Base-by-base conservation (phyloP, 2,888 invertebrate species). In the Cybosia mesomella region DNA sequence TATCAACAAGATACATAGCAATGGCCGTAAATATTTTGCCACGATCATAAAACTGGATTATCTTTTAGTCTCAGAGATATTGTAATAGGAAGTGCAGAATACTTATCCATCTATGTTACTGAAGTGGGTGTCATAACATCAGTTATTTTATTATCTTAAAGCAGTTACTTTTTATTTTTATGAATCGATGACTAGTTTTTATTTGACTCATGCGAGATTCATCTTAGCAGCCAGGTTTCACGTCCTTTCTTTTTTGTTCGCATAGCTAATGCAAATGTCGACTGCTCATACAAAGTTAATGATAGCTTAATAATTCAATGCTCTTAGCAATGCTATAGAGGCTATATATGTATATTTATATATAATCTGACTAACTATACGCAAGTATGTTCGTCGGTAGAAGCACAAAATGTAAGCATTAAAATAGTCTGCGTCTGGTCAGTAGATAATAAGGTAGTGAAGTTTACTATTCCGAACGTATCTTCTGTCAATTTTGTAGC, bases 261-360 rank as follows among this genome's bases (percentile, higher is more conserved):
- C 81, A 83, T 86, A 83, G 79, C 82, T 86, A 87, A 89, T 88
- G 86, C 84, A 81, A 87, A 87, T 85, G 83, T 64, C 79, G 83
- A 83, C 83, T 86, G 75, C 71, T 85, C 87, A 84, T 86, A 87
- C 86, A 86, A 87, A 85, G 81, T 82, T 80, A 71, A 82, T 80
- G 73, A 72, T 79, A 76, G 75, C 76, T 79, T 74, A 60, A 74
- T 72, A 71, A 78, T 81, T 81, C 70, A 81, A 70, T 75, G 75
- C 65, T 79, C 75, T 71, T 61, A 22, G 67, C 64, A 67, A 67
- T 68, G 68, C 64, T 39, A 60, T 67, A 36, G 58, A 65, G 67
- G 58, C 36, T 49, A 18, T 43, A 22, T 13, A 15, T 39, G 11
- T 36, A 49, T 49, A 28, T 28, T 28, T 5, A 3, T 10, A 55